phyloP scores from a whole-genome alignment of 1,140 invertebrate genomes.

The Chironomus tepperi region DNA sequence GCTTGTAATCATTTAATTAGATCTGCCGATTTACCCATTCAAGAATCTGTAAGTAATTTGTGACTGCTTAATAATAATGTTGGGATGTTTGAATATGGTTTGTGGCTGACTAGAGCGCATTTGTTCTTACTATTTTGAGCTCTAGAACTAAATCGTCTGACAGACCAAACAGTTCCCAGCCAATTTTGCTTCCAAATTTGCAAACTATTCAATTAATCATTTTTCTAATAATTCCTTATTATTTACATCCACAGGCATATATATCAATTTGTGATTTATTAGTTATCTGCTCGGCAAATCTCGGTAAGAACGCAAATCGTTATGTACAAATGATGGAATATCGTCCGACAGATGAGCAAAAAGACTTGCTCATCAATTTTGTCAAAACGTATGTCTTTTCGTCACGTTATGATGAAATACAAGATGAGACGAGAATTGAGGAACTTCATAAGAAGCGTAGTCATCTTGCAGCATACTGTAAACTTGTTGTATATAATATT shows the following conservation, averaged over 20 bases:
- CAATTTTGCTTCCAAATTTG: no score
- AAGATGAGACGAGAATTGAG: constrained; percentile 92
- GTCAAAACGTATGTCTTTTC: constrained; percentile 88
- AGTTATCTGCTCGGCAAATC: constrained; percentile 87
- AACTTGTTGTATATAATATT: constrained; percentile 95
- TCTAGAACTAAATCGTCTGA: no score
- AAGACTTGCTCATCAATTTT: constrained; percentile 79
- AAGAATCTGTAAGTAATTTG: constrained; percentile 44
- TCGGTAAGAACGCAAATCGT: constrained; percentile 49
- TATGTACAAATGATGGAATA: constrained; percentile 67
- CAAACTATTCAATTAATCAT: not conserved
- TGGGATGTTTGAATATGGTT: no score
- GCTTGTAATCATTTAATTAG: constrained; percentile 61
- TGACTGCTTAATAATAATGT: no score
- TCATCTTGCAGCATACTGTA: constrained; percentile 93
- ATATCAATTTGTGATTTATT: constrained; percentile 90
- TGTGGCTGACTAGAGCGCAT: no score
- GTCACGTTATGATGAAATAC: constrained; percentile 50
- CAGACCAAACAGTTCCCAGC: no score
- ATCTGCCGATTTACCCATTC: constrained; percentile 44
- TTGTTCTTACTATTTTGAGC: no score
- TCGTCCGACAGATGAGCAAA: constrained; percentile 70
- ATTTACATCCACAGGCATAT: constrained; percentile 60
- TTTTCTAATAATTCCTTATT: constrained; percentile 22
- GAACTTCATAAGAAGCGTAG: constrained; percentile 92